Percentiles rank a stretch among this genome's conserved stretches.
phyloP scores from a whole-genome alignment of 2,888 invertebrate species.

The Rhodophaea formosa region DNA sequence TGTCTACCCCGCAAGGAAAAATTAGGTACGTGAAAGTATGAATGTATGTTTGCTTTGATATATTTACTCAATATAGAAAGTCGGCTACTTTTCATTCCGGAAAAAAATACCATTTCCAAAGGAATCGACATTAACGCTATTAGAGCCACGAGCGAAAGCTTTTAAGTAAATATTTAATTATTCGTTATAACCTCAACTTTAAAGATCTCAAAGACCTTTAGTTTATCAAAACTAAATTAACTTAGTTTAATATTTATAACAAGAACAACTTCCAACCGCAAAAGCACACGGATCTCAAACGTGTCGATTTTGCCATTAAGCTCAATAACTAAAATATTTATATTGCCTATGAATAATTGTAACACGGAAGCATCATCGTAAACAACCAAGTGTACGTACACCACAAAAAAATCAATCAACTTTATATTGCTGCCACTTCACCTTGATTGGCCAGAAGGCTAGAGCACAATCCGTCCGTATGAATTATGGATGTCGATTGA shows the following conservation, averaged over 20 bases:
- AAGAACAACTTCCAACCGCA: background rate
- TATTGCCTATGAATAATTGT: conserved; percentile 19
- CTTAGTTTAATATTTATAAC: no score
- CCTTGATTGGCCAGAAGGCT: conserved; percentile 14
- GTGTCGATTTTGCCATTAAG: conserved; percentile 7
- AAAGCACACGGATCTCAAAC: conserved; percentile 1
- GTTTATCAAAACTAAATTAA: no score
- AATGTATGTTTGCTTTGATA: no score
- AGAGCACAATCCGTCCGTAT: background rate
- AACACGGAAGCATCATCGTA: conserved; percentile 15
- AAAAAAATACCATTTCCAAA: no score
- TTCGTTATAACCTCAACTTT: background rate
- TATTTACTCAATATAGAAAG: no score
- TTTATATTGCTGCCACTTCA: conserved; percentile 13
- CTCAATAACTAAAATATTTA: conserved; percentile 3
- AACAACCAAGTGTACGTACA: background rate
- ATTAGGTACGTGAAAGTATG: no score
- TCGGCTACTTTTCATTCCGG: no score
- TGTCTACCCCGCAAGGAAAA: no score
- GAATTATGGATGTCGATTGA: no score
- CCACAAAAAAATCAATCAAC: conserved; percentile 16
- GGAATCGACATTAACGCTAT: no score
- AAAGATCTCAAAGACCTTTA: background rate
- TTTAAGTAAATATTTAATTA: no score
- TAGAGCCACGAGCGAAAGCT: no score